Base-by-base conservation (phyloP, 2,113 vertebrate species). In the Pteruthius melanotis region DNA sequence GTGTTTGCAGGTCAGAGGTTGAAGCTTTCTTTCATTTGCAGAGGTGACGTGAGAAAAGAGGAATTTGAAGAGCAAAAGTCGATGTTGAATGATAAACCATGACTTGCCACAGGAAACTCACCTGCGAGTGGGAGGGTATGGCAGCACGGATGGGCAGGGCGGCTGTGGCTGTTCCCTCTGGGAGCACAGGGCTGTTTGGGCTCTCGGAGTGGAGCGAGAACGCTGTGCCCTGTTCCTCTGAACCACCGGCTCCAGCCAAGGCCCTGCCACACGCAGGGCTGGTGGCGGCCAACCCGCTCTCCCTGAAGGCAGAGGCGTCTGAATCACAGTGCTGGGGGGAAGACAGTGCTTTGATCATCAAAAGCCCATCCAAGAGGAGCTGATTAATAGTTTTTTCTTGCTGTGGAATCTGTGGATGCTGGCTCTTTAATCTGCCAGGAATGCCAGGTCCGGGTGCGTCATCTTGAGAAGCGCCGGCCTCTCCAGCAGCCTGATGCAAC, bases 341-440 rank as follows among this genome's bases (percentile, higher is more conserved):
- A 8, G 31, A 19, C 6, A 8, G 44, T 20, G 76, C 77, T 92
- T 96, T 96, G 89, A 80, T 96, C 83, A 77, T 89, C 6, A 30
- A 50, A 86, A 92, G 68, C 50, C 39, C 13, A 16, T 76, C 90
- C 6, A 5, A 59, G 49, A 91, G 66, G 68, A 90, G 78, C 88
- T 96, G 94, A 95, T 89, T 37, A 96, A 84, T 80, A 64, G 64
- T 60, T 92, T 94, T 94, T 95, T 80, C 81, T 83, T 74, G 52
- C 81, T 54, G 60, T 92, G 94, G 91, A 95, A 95, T 97, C 84
- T 84, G 72, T 90, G 90, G 68, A 91, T 90, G 87, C 45, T 71
- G 88, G 60, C 82, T 96, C 26, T 92, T 94, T 96, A 52, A 94
- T 94, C 76, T 83, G n/a, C 39, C 44, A 78, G 90, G 95, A 96